phyloP scores from a whole-genome alignment of 2,113 vertebrate genomes.

The Excalfactoria chinensis region DNA sequence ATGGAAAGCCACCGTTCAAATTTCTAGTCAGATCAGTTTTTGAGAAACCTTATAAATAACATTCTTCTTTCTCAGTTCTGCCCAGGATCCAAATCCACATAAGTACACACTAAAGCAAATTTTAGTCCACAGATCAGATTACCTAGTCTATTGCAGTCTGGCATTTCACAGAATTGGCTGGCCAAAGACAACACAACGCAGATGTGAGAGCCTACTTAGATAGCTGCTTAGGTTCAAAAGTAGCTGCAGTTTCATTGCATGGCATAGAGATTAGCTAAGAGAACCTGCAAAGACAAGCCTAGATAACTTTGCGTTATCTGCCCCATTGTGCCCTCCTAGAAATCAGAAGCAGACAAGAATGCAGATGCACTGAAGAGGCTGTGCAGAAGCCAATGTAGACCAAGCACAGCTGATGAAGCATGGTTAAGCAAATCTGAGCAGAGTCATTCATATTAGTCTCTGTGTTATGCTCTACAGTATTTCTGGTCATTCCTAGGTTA shows the following conservation, averaged over 20 bases:
- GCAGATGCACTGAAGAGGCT: not conserved
- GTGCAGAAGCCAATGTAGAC: not conserved
- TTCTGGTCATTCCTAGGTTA: not conserved
- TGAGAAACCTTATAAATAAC: not conserved
- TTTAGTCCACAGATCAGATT: not conserved
- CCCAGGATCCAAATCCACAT: not conserved
- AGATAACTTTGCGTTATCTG: not conserved
- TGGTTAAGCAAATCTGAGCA: not conserved
- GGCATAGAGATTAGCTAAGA: not conserved
- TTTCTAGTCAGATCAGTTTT: not conserved
- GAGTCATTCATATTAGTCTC: accelerated
- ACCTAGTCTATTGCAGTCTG: not conserved
- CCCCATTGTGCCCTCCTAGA: accelerated
- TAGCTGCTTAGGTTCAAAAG: not conserved
- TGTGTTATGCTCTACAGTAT: accelerated
- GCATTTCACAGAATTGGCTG: not conserved
- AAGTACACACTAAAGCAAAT: not conserved
- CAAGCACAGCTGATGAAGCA: not conserved
- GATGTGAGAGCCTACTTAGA: not conserved
- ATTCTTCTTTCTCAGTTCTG: not conserved
- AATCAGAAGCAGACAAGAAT: not conserved
- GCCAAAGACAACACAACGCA: not conserved
- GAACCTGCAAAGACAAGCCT: not conserved
- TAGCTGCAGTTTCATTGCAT: not conserved
- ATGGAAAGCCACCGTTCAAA: not conserved